Base-by-base conservation (phyloP, 2,113 vertebrate species). In the Gymnarchus niloticus region DNA sequence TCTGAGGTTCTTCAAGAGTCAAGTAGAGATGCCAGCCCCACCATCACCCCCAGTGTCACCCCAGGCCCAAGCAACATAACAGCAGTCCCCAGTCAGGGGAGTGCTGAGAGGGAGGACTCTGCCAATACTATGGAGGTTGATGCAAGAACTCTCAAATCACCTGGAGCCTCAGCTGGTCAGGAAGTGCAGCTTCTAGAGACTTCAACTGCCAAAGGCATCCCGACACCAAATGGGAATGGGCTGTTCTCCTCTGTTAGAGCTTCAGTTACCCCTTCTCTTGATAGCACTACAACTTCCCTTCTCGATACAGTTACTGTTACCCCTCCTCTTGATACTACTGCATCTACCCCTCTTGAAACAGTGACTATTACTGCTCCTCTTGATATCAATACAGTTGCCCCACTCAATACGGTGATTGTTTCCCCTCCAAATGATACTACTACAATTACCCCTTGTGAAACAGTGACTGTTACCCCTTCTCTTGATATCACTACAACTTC, bases 1-100 rank as follows among this genome's bases (percentile, higher is more conserved):
- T 97, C 96, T 0, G 97, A 98, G 0, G 92, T 95, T 0, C 92
- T 95, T 0, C 87, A 86, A 0, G 90, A 0, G 14, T 41, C 95
- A n/a, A 91, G 88, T 0, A 92, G 92, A 91, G 97, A 80, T 89
- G 78, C 0, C 4, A 0, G 28, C 33, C 2, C 87, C 0, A 17
- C 78, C 8, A 46, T 0, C 10, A 25, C 81, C 33, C 2, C 87
- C 0, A 17, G 73, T 9, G 49, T 0, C 10, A 25, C 81, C 84
- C 90, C 73, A 2, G 86, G 86, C 21, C 33, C 41, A n/a, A 41
- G 12, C 33, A 76, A 78, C 6, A 1, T 33, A 17, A 25, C 8
- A 0, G 48, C 25, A 7, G 14, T 5, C 6, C 25, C 25, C 7
- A 1, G 28, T 4, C 28, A 23, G 14, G 51, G 49, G 12, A 33